phyloP scores from a whole-genome alignment of 2,888 invertebrate genomes.

The Heliconius hortense region DNA sequence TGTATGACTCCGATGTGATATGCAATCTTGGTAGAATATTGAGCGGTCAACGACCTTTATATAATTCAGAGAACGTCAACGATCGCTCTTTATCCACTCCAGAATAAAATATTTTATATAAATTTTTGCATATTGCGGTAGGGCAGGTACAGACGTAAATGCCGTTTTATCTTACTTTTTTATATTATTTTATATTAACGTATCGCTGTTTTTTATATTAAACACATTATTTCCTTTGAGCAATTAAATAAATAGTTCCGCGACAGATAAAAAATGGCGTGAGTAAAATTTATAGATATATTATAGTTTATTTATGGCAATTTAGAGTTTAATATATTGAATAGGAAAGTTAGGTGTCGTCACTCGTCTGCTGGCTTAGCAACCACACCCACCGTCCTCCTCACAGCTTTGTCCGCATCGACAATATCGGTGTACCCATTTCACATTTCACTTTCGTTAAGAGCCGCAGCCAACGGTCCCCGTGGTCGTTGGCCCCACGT shows the following conservation, averaged over 20 bases:
- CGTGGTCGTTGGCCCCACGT: conserved; percentile 71
- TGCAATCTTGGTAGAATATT: conserved; percentile 50
- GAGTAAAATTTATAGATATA: neutral
- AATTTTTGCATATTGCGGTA: conserved; percentile 38
- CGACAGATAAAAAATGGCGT: neutral
- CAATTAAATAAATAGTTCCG: conserved; percentile 9
- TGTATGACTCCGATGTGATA: conserved; percentile 49
- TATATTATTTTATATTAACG: conserved; percentile 18
- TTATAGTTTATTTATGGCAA: neutral
- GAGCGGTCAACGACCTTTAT: conserved; percentile 50
- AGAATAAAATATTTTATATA: conserved; percentile 33
- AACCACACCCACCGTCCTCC: conserved; percentile 54
- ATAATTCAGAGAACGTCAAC: conserved; percentile 44
- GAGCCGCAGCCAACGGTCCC: conserved; percentile 61
- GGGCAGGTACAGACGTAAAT: conserved; percentile 33
- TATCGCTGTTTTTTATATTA: conserved; percentile 4
- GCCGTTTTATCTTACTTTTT: conserved; percentile 3
- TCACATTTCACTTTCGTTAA: conserved; percentile 78
- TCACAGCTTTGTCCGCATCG: conserved; percentile 61
- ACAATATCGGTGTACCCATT: conserved; percentile 55
- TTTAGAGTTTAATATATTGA: neutral
- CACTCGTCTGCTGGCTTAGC: conserved; percentile 26
- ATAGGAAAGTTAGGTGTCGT: neutral
- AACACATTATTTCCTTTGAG: neutral
- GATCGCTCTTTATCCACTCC: conserved; percentile 32